These are phyloP conservation scores for Physocephala rufipes DNA, from an alignment of 2,888 invertebrate genomes.

Conservation along the genomic window DNA sequence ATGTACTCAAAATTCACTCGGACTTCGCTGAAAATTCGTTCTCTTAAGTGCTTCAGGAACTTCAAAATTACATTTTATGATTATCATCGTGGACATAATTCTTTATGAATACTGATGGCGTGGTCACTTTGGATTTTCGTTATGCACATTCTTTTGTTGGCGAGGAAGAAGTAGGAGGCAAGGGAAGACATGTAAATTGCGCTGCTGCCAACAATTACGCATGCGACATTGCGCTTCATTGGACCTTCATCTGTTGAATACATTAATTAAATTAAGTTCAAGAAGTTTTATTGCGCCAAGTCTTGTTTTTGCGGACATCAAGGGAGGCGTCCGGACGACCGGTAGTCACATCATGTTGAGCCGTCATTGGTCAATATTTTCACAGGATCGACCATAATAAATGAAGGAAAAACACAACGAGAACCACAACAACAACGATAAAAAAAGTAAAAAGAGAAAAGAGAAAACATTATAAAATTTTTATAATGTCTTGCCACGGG, in stretches of 20 bases:
- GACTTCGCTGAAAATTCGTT: too few species aligned
- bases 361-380: neutral
- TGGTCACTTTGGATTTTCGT: too few species aligned
- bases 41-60: too few species aligned
- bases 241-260: conserved; percentile 63
- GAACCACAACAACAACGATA: neutral
- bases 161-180: too few species aligned
- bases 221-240: conserved; percentile 62
- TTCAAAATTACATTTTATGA: too few species aligned
- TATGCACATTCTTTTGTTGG: too few species aligned
- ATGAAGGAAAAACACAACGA: neutral
- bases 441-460: too few species aligned
- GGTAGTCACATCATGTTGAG: neutral
- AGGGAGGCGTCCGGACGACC: neutral
- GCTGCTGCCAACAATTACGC: conserved; percentile 55
- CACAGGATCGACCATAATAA: neutral
- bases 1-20: too few species aligned
- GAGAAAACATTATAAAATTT: too few species aligned
- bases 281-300: conserved; percentile 41
- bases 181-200: neutral
- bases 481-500: conserved; percentile 25
- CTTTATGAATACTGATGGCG: too few species aligned
- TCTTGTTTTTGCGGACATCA: conserved; percentile 7
- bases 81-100: too few species aligned
- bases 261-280: conserved; percentile 63